Evolutionary conservation across 2,797 vertebrate species (phyloP).

Genomic region (Anguilla pacifica): DNA sequence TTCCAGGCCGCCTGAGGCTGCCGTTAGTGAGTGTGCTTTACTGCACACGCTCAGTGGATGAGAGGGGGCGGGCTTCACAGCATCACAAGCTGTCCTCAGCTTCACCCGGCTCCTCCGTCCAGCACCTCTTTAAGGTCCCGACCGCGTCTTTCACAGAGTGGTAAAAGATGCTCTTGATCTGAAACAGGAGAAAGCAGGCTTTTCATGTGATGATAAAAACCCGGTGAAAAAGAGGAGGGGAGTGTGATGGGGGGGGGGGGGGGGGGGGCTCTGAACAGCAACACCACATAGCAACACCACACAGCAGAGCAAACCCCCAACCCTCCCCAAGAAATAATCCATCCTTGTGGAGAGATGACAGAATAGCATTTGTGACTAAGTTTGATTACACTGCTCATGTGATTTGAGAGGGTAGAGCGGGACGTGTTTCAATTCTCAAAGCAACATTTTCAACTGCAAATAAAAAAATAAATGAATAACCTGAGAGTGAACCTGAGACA

Average conservation of each 20-base stretch:
- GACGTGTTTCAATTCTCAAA: not conserved
- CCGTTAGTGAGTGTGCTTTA: conserved; percentile 64
- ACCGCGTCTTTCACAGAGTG: conserved; percentile 95
- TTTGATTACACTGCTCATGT: not conserved
- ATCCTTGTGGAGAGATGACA: too few relatives aligned
- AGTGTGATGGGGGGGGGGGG: too few relatives aligned
- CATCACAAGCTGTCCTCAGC: conserved; percentile 77
- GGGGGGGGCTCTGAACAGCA: too few relatives aligned
- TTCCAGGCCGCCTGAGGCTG: conserved; percentile 24
- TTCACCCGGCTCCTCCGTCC: conserved; percentile 78
- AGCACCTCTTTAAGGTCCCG: conserved; percentile 80
- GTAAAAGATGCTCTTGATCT: conserved; percentile 98
- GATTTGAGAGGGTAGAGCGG: too few relatives aligned
- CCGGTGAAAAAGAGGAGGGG: too few relatives aligned
- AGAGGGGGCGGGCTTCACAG: conserved; percentile 35
- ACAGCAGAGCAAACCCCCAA: too few relatives aligned
- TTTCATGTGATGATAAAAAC: not conserved
- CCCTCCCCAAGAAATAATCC: too few relatives aligned
- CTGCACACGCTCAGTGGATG: conserved; percentile 38
- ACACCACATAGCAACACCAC: too few relatives aligned
- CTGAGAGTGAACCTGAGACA: not conserved
- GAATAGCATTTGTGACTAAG: not conserved
- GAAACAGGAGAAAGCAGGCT: conserved; percentile 36
- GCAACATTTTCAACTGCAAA: too few relatives aligned
- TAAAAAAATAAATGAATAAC: not conserved